Evolutionary conservation across 2,797 vertebrate genomes (phyloP), one percentile per base, ranked within the genome.

Genomic region (Ceryle rudis): DNA sequence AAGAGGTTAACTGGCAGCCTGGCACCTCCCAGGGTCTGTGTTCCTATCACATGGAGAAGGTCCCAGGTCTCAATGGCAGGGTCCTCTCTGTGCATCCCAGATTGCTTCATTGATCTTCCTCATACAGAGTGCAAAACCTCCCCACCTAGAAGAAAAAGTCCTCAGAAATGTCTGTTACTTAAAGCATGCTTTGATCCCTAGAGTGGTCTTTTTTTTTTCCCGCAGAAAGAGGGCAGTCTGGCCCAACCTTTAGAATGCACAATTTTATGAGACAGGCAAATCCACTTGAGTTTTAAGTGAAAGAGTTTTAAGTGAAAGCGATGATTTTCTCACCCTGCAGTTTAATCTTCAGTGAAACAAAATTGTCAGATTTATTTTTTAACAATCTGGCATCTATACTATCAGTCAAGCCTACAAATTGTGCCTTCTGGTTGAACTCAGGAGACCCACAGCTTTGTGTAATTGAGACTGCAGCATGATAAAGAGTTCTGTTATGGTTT

Each of bases 381-480:
- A 58, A 52, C 54, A 84, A 72, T 35, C 55, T 94, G 83, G 28
- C 69, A 72, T 72, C 39, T 85, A 10, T 62, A 67, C 91, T 79
- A 80, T 55, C 74, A 81, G 65, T 94, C 83, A 72, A 81, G 31
- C 29, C 78, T 81, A 85, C 81, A 92, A 90, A 95, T 71, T 87
- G 44, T 94, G 69, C 65, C 54, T 95, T 85, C 52, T 93, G 61
- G 25, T 62, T 96, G 81, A 96, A 93, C 88, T 87, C 66, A 9
- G 60, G n/a, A 80, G 67, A 81, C 61, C 80, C 72, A 23, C 17
- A 85, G 70, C 71, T 72, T 90, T 6, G 5, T 51, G 39, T 93
- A 85, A 95, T 62, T 89, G 77, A 93, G 85, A 37, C 70, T 86
- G 79, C 65, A 75, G 86, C 58, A 44, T 61, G 84, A 94, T 84